Percentiles rank a stretch among this genome's conserved stretches.
phyloP scores from a whole-genome alignment of 2,797 vertebrate species.

The Amblyraja radiata region DNA sequence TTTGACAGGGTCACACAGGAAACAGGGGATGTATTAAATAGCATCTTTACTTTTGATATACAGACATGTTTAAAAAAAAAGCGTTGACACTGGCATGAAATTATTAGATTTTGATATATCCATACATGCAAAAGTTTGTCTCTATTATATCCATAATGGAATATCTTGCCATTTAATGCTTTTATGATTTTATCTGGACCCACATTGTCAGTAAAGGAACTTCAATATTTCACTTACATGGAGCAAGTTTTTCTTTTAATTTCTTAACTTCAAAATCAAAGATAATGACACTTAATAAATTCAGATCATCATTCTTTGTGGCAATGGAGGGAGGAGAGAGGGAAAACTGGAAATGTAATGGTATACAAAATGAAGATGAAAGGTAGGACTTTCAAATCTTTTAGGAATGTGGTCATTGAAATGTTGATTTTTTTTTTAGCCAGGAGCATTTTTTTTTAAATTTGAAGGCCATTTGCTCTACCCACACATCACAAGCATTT shows the following conservation, averaged over 20 bases:
- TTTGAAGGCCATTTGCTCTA: not conserved
- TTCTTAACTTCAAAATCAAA: not conserved
- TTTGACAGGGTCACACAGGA: conserved; percentile 26
- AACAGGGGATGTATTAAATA: conserved; percentile 21
- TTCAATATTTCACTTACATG: not conserved
- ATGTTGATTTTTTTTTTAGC: not conserved
- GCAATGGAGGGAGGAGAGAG: not conserved
- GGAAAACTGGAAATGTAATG: not conserved
- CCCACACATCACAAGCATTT: not conserved
- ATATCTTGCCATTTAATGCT: not conserved
- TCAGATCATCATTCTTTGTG: not conserved
- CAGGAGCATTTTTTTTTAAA: not conserved
- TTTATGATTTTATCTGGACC: not conserved
- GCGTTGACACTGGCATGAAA: not conserved
- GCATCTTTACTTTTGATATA: conserved; percentile 42
- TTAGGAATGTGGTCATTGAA: not conserved
- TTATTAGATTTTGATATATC: not conserved
- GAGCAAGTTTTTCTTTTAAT: not conserved
- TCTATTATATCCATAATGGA: not conserved
- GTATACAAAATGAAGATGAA: not conserved
- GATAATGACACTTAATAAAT: not conserved
- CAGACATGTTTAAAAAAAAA: not conserved
- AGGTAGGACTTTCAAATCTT: not conserved
- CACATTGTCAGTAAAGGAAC: not conserved
- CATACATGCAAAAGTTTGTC: not conserved